Evolutionary conservation across 2,888 invertebrate genomes (phyloP), one percentile per base, ranked within the genome.

Genomic region (Ceraclea dissimilis): DNA sequence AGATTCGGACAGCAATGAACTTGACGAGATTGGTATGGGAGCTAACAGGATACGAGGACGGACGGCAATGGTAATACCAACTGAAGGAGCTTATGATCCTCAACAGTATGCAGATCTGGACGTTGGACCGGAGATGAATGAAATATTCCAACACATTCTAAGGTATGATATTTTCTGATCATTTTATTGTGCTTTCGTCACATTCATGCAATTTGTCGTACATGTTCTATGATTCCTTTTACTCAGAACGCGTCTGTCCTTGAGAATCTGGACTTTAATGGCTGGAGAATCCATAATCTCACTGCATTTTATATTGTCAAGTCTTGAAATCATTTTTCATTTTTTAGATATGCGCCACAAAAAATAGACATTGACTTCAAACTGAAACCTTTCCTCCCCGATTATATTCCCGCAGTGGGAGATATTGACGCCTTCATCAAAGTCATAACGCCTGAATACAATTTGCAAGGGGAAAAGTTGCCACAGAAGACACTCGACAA

Each of bases 351-450:
- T 70, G 90, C 92, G 1, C 95, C 97, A 0, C 94, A 95, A 72
- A 86, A 86, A 65, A 87, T 94, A 54, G 93, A 93, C 64, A 80
- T 95, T 46, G 93, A 93, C 52, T 88, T 90, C 70, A 90, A 90
- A 67, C 78, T 98, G 67, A 88, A 90, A 66, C 95, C 97, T 0
- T 98, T 98, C 70, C 85, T 97, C 54, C 95, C 97, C 1, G 98
- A 99, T 67, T 98, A 88, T 74, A 90, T 98, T 64, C 98, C 99
- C 8, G 93, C 96, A 0, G 96, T 99, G 49, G 99, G 99, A 1
- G 98, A 99, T 71, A 95, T 97, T 63, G 99, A 99, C 73, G 95
- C 96, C 2, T 97, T 99, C 73, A 82, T 99, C 43, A 99, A 98
- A 78, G 90, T 96, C 1, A 76, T 82, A 48, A 82, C 93, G 19